Evolutionary conservation across 2,888 invertebrate genomes (phyloP), one percentile per base, ranked within the genome.

Genomic region (Reticulitermes lucifugus): DNA sequence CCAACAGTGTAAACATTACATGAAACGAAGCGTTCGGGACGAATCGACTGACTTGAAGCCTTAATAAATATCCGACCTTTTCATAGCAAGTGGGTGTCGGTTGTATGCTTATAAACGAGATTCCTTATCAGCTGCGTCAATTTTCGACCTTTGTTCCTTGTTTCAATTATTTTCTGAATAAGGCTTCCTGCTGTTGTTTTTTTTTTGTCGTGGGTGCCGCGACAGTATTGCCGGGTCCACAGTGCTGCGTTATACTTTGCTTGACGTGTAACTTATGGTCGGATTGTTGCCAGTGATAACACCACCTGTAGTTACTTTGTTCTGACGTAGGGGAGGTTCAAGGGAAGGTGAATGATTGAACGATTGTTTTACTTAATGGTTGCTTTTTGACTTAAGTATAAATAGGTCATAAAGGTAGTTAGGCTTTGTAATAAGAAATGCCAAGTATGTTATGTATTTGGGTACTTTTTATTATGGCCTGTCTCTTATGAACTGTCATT

Each of bases 111-210:
- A 29, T 35, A 73, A 73, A 41, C 41, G 14, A 73, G 35, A 73
- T 73, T 29, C 41, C 73, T 73, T 73, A 73, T 73, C 73, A 41
- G 29, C 70, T 73, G 9, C 21, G 14, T 73, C 73, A 41, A 41
- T 73, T 73, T 73, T 73, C 41, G 29, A 73, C 73, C 73, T 73
- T 73, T 73, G 73, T 73, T 73, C 73, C 41, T 41, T 73, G 73
- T 73, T 73, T 73, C 73, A 41, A 29, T 73, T 41, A 73, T 18
- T 73, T 41, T 73, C 73, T 5, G 73, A 73, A 73, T 73, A 41
- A 73, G 25, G 41, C 73, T 29, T 73, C 73, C 73, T 41, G 41
- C 73, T 73, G 41, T 73, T 73, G 25, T 41, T 25, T 29, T 73
- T 71, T 71, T 71, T 65, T 22, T 65, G 18, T 14, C 55, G 14